These are phyloP conservation scores for Caenorhabditis remanei DNA, from an alignment of 1,140 invertebrate genomes.

Conservation along the genomic window DNA sequence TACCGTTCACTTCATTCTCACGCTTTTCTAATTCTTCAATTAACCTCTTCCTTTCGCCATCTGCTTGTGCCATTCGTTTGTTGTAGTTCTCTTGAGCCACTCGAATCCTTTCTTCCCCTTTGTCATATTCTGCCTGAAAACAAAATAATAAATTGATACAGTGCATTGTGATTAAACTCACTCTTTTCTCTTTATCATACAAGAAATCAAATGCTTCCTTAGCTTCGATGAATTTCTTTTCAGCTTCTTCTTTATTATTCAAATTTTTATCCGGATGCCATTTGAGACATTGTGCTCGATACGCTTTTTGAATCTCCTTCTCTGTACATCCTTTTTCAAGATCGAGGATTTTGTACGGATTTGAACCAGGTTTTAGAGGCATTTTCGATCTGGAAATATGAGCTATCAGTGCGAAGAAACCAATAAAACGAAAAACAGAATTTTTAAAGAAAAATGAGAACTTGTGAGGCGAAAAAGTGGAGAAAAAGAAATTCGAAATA, in stretches of 20 bases:
- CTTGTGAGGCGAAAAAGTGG: not conserved
- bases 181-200: constrained; percentile 53
- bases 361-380: constrained; percentile 28
- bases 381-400: not conserved
- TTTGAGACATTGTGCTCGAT: constrained; percentile 61
- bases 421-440: constrained; percentile 7
- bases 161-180: not conserved
- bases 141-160: not conserved
- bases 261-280: constrained; percentile 66
- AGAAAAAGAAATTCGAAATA: not conserved
- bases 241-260: constrained; percentile 61
- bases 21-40: constrained; percentile 46
- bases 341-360: constrained; percentile 58
- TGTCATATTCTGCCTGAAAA: constrained; percentile 60
- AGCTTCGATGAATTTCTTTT: constrained; percentile 52
- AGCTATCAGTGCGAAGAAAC: not conserved
- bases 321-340: constrained; percentile 59
- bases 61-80: constrained; percentile 60
- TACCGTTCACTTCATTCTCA: constrained; percentile 22
- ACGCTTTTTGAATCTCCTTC: constrained; percentile 62
- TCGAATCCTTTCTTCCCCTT: constrained; percentile 23
- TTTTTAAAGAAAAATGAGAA: not conserved
- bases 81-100: constrained; percentile 57
- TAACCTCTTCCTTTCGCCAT: constrained; percentile 53
- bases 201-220: constrained; percentile 63